Evolutionary conservation across 2,797 vertebrate genomes (phyloP), one percentile per base, ranked within the genome.

Genomic region (Centroberyx gerrardi): DNA sequence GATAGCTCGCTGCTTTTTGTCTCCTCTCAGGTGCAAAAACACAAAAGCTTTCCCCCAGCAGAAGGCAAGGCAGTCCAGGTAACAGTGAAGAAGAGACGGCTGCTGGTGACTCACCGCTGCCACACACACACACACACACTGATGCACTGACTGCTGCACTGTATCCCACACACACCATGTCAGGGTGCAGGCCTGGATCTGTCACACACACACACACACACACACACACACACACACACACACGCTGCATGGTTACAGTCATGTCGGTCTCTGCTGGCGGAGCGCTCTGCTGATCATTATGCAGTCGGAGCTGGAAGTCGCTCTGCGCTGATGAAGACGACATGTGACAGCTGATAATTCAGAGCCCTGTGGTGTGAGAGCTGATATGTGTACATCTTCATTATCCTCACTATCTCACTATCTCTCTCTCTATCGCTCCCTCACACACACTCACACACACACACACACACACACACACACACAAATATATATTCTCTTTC

Each of bases 31-130:
- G 69, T 81, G 62, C 61, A 67, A 13, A 58, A 65, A 31, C 49
- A 54, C n/a, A 58, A 44, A 51, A 38, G 10, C 75, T 40, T 58
- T 65, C n/a, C 52, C 31, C 52, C 64, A 65, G 54, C 53, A 68
- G 48, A 62, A 46, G 59, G 59, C 4, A 3, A 78, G 61, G 58
- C 18, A 53, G 5, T 33, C 59, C 82, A 80, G 76, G 85, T 82
- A 76, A 22, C 29, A 40, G 22, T 13, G 22, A 9, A 54, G 52
- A 13, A 5, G 28, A 22, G 22, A 22, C 22, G 13, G 4, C 33
- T 33, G 52, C 71, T 55, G 78, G 64, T 83, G 81, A 86, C 53
- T 78, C 81, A 79, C 68, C 36, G 0, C 62, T 53, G 8, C 17
- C 22, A 22, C 22, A 22, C 22, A 22, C 22, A 22, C 22, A 22